A percentile compares a stretch with the other conserved stretches of the same genome.
These are phyloP conservation scores for Monopis laevigella DNA, from an alignment of 2,888 invertebrate genomes.

Conservation along the genomic window DNA sequence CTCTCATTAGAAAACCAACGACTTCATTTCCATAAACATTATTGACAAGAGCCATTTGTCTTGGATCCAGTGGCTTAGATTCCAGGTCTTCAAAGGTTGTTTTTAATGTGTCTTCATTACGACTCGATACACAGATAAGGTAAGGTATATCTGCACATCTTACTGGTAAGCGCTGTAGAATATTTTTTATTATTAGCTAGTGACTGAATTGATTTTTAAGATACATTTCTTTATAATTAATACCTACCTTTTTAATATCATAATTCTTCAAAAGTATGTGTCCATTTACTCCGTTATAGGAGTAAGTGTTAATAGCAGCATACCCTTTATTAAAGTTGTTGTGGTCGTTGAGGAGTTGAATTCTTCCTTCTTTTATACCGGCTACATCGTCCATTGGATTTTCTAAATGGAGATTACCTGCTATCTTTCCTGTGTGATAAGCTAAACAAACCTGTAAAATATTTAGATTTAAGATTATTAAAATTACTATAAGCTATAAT, in stretches of 20 bases:
- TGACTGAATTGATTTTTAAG: too few species aligned
- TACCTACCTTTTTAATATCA: slow-evolving; percentile 4
- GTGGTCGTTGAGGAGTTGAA: slow-evolving; percentile 1
- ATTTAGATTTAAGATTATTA: too few species aligned
- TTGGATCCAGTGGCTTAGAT: slow-evolving; percentile 28
- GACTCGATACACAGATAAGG: slow-evolving; percentile 50
- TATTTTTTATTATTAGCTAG: too few species aligned
- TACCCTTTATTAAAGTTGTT: neutral
- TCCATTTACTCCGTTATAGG: slow-evolving; percentile 61
- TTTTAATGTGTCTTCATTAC: slow-evolving; percentile 41
- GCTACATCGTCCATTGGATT: slow-evolving; percentile 31
- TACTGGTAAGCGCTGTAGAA: neutral
- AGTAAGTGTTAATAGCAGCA: slow-evolving; percentile 7
- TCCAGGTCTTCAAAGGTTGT: slow-evolving; percentile 23
- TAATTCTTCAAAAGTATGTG: slow-evolving; percentile 7
- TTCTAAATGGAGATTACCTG: slow-evolving; percentile 40
- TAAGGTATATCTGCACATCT: slow-evolving; percentile 27
- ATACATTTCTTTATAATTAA: too few species aligned
- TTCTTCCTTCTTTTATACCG: slow-evolving; percentile 3
- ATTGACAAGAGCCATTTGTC: slow-evolving; percentile 38
- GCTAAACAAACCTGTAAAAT: slow-evolving; percentile 2
- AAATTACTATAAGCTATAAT: too few species aligned
- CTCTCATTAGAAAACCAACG: slow-evolving; percentile 64
- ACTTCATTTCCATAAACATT: slow-evolving; percentile 38
- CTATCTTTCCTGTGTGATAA: neutral